Percentiles rank a stretch among this genome's conserved stretches.
phyloP scores from a whole-genome alignment of 2,888 invertebrate species.

The Hyposoter dolosus region DNA sequence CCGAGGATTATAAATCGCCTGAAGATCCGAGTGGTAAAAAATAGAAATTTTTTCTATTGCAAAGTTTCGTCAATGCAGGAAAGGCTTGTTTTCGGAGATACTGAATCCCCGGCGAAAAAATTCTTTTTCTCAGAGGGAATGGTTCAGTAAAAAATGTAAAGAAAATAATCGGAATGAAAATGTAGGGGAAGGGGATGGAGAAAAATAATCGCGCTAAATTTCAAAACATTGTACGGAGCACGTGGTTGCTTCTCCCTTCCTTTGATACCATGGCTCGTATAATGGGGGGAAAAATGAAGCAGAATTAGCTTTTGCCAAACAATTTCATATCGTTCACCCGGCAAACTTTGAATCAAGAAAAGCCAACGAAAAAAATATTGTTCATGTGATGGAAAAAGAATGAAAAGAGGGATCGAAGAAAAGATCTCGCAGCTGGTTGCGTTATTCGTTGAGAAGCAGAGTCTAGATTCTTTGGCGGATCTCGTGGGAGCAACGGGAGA shows the following conservation, averaged over 20 bases:
- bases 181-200: not conserved
- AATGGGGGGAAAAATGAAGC: not conserved
- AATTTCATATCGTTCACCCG: constrained; percentile 11
- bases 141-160: not conserved
- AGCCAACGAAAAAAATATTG: not conserved
- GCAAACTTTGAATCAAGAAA: not conserved
- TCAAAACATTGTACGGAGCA: constrained; percentile 39
- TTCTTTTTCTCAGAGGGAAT: not conserved
- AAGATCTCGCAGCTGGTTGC: constrained; percentile 54
- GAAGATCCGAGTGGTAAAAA: constrained; percentile 7
- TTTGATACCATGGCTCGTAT: not conserved
- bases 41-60: constrained; percentile 17
- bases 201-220: constrained; percentile 10
- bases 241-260: constrained; percentile 34
- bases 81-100: not conserved
- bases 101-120: not conserved
- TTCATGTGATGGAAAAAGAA: not conserved
- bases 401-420: constrained; percentile 6
- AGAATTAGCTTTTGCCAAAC: constrained; percentile 23
- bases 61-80: not conserved
- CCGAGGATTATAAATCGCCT: constrained; percentile 18
- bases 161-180: not conserved
- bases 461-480: constrained; percentile 43
- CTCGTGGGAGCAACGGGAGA: constrained; percentile 42
- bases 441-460: constrained; percentile 62